Conservation (phyloP, 2,113 vertebrate species). For the Nannospalax galili region DNA sequence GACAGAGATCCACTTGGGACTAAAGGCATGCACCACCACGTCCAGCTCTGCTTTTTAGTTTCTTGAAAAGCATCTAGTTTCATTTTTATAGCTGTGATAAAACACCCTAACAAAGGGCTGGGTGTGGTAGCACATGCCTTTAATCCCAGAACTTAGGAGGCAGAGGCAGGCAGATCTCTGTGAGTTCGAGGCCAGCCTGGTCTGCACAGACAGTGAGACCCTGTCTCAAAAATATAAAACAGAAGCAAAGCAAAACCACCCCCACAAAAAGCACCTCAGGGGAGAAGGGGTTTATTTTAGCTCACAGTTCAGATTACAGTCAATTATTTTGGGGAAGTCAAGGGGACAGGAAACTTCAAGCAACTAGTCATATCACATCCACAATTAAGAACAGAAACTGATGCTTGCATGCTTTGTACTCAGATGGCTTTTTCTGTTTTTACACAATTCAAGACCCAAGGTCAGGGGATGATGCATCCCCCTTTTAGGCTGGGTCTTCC, state of each 20-base stretch:
- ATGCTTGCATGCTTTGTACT: background rate
- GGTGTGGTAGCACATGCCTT: too few species aligned
- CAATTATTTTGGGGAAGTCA: background rate
- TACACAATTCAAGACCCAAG: background rate
- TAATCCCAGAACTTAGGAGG: too few species aligned
- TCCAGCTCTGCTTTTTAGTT: background rate
- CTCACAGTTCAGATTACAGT: background rate
- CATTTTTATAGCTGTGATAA: background rate
- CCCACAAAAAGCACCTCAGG: too few species aligned
- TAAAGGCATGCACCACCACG: too few species aligned
- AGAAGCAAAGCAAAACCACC: too few species aligned
- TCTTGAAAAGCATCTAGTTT: background rate
- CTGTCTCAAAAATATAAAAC: too few species aligned
- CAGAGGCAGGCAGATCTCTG: too few species aligned
- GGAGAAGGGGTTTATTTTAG: too few species aligned
- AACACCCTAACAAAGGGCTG: background rate
- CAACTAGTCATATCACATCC: background rate
- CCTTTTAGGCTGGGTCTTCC: background rate
- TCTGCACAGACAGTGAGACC: too few species aligned
- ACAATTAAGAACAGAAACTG: background rate
- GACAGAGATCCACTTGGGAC: too few species aligned
- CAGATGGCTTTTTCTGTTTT: background rate
- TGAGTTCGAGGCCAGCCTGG: too few species aligned
- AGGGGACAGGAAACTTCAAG: background rate
- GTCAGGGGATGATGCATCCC: background rate